phyloP scores from a whole-genome alignment of 2,888 invertebrate genomes.

The Dasysyrphus tricinctus region DNA sequence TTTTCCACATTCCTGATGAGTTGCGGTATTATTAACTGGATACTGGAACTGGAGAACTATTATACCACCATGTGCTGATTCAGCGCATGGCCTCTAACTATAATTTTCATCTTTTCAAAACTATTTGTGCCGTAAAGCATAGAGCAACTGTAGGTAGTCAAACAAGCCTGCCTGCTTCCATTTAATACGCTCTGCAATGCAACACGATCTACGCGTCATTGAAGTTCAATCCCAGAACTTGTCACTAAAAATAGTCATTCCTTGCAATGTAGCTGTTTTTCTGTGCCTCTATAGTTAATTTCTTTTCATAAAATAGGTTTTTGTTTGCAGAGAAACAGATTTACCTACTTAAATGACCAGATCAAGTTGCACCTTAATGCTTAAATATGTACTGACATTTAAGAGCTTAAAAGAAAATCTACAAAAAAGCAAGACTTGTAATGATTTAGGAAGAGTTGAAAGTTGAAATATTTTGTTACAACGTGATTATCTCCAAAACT shows the following conservation, averaged over 20 bases:
- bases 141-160: not conserved
- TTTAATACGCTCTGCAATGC: conserved; percentile 30
- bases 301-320: conserved; percentile 22
- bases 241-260: conserved; percentile 57
- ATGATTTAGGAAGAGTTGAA: no score
- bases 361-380: not conserved
- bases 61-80: not conserved
- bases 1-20: conserved; percentile 31
- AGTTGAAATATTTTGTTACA: not conserved
- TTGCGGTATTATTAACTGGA: not conserved
- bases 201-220: conserved; percentile 72
- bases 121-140: not conserved
- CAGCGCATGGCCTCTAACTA: conserved; percentile 19
- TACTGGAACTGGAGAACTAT: conserved; percentile 13
- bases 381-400: not conserved
- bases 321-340: conserved; percentile 6
- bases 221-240: conserved; percentile 62
- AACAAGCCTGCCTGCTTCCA: conserved; percentile 5
- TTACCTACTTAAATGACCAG: not conserved
- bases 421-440: no score
- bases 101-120: conserved; percentile 19
- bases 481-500: not conserved
- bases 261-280: conserved; percentile 1
- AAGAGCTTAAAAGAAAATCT: not conserved
- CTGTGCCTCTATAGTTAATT: conserved; percentile 34